Conservation (phyloP, 2,113 vertebrate genomes). For the Salvelinus fontinalis region DNA sequence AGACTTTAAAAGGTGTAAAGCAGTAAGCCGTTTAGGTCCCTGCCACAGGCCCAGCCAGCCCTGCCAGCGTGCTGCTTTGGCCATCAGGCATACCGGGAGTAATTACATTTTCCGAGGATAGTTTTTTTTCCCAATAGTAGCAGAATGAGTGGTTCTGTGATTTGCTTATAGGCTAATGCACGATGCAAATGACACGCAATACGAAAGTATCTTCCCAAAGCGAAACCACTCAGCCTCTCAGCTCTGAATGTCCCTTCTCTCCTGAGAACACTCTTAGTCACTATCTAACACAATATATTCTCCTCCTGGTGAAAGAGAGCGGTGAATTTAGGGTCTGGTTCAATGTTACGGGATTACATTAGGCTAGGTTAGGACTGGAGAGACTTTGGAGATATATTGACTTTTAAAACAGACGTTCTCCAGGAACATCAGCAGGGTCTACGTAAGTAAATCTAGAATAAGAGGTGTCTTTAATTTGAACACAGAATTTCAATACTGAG, state of each 20-base stretch:
- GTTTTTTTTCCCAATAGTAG: constrained; percentile 68
- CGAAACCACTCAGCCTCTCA: constrained; percentile 54
- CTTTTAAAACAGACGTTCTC: constrained; percentile 27
- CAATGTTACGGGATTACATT: constrained; percentile 21
- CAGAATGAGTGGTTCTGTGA: constrained; percentile 50
- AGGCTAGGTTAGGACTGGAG: background rate
- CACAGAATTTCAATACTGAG: background rate
- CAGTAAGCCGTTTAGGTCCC: constrained; percentile 40
- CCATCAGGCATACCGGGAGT: constrained; percentile 77
- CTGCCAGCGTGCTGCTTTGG: constrained; percentile 48
- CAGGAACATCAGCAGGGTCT: constrained; percentile 6
- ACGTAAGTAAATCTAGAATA: constrained; percentile 5
- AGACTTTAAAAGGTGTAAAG: constrained; percentile 43
- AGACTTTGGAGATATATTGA: constrained; percentile 27
- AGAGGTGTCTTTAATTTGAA: background rate
- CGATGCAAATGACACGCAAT: constrained; percentile 82
- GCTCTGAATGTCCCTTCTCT: constrained; percentile 71
- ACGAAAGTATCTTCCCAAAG: constrained; percentile 87
- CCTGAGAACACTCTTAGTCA: constrained; percentile 71
- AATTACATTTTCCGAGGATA: constrained; percentile 76
- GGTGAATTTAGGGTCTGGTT: constrained; percentile 77
- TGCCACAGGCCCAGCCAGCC: constrained; percentile 43
- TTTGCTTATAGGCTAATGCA: constrained; percentile 81
- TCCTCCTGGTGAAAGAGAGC: constrained; percentile 72
- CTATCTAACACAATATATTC: constrained; percentile 67